Base-by-base conservation (phyloP, 2,888 invertebrate genomes). In the Nysson spinosus region DNA sequence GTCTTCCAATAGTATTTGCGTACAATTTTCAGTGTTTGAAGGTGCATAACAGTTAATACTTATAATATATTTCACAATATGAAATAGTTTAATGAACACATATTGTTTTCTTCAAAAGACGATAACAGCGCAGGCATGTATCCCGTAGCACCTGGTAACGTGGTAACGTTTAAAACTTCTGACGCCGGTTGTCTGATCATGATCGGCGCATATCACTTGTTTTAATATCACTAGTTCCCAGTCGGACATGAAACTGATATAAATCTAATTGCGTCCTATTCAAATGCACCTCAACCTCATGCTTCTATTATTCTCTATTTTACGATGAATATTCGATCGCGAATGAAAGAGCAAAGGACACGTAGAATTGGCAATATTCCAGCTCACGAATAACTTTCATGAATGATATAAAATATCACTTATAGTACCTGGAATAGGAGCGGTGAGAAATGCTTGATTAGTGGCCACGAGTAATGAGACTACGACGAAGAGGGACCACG, bases 401-500 rank as follows among this genome's bases (percentile, higher is more conserved):
- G 7, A 12, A 22, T 26, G 7, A 20, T 5, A 11, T 9, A 20
- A 39, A 39, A n/a, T 39, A 5, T 40, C 30, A 12, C 30, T 9
- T 28, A 2, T 34, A 14, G 32, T 77, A 83, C 83, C 83, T 81
- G 80, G 69, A 63, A 74, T 51, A 20, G 84, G 81, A 5, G 77
- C 77, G 9, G 80, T 75, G 68, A 84, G 76, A 50, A 84, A 81
- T 17, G 83, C 82, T 52, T 82, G 79, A 55, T 78, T 79, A 9
- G 79, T 79, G 39, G 75, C 73, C 49, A 83, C 44, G 20, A 79
- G 52, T 64, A 82, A 68, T 40, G 81, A 76, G 43, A 82, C 50
- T 47, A 83, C 57, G 56, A 81, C 58, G 68, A 82, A 72, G 51
- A 79, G 69, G 24, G 80, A 81, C 77, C 82, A 82, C 43, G 75